Evolutionary conservation across 2,797 vertebrate species (phyloP).

Genomic region (Dendrocincla fuliginosa): DNA sequence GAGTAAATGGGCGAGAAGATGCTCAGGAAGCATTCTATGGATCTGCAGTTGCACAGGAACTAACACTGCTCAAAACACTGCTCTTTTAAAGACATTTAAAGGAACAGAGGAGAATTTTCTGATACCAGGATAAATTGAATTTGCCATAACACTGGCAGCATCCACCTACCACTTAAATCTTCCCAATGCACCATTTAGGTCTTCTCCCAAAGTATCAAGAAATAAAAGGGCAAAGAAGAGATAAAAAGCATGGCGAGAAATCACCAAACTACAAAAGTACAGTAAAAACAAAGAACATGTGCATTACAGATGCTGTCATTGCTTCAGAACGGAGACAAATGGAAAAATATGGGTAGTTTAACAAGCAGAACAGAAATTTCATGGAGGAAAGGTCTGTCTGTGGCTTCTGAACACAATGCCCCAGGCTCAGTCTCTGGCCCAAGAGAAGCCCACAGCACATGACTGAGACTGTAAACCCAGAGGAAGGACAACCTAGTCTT

Average conservation of each 20-base stretch:
- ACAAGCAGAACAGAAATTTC: not conserved
- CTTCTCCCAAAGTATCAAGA: not conserved
- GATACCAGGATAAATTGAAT: not conserved
- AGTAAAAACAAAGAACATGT: not conserved
- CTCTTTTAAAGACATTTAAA: not conserved
- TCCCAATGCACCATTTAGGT: not conserved
- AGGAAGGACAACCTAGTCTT: not conserved
- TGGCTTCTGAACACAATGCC: not conserved
- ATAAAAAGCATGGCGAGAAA: not conserved
- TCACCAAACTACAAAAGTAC: not conserved
- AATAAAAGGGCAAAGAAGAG: not conserved
- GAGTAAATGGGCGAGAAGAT: not conserved
- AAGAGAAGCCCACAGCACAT: not conserved
- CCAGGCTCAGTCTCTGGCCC: not conserved
- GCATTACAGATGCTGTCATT: not conserved
- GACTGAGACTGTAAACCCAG: not conserved
- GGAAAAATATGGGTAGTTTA: not conserved
- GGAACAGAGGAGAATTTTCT: not conserved
- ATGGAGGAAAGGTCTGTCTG: not conserved
- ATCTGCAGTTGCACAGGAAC: not conserved
- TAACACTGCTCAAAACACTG: not conserved
- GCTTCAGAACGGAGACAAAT: not conserved
- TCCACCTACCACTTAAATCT: not conserved
- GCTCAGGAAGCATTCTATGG: not conserved
- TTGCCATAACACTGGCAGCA: not conserved